Conservation (phyloP, 1,140 invertebrate species). For the Calephelis virginiensis region DNA sequence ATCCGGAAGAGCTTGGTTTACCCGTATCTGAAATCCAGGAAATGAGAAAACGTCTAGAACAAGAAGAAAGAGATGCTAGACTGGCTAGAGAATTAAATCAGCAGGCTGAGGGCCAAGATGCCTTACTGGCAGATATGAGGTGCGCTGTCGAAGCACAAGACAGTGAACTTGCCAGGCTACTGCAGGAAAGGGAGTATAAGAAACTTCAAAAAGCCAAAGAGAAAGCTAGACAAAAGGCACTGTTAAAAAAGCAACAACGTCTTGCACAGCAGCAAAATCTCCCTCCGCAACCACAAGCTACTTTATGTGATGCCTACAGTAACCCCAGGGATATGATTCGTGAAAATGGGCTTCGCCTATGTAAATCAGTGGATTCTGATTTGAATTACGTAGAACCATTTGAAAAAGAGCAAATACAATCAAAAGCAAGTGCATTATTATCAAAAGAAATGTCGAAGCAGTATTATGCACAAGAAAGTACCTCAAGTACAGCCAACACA, state of each 20-base stretch:
- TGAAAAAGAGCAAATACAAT: constrained; percentile 70
- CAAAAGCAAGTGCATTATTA: constrained; percentile 65
- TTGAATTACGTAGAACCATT: constrained; percentile 73
- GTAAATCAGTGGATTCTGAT: constrained; percentile 72
- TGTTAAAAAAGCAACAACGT: constrained; percentile 65
- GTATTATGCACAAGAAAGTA: constrained; percentile 50
- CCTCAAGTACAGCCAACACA: constrained; percentile 43
- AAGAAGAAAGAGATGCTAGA: constrained; percentile 81
- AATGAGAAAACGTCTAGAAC: constrained; percentile 78
- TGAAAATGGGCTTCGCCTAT: constrained; percentile 56
- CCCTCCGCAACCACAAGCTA: constrained; percentile 42
- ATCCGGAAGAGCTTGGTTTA: constrained; percentile 77
- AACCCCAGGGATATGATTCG: constrained; percentile 65
- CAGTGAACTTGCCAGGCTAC: constrained; percentile 90
- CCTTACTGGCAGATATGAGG: constrained; percentile 84
- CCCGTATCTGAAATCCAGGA: constrained; percentile 79
- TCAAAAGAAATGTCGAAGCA: constrained; percentile 64
- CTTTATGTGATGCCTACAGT: constrained; percentile 68
- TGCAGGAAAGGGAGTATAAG: constrained; percentile 88
- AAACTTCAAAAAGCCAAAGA: constrained; percentile 70
- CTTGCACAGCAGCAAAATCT: constrained; percentile 48
- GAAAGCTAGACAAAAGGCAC: constrained; percentile 65
- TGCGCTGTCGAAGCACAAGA: constrained; percentile 95
- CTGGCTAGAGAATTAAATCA: constrained; percentile 80
- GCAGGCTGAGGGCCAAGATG: constrained; percentile 80